phyloP scores from a whole-genome alignment of 92 coral and sea anemone genomes.

The Pocillopora meandrina region DNA sequence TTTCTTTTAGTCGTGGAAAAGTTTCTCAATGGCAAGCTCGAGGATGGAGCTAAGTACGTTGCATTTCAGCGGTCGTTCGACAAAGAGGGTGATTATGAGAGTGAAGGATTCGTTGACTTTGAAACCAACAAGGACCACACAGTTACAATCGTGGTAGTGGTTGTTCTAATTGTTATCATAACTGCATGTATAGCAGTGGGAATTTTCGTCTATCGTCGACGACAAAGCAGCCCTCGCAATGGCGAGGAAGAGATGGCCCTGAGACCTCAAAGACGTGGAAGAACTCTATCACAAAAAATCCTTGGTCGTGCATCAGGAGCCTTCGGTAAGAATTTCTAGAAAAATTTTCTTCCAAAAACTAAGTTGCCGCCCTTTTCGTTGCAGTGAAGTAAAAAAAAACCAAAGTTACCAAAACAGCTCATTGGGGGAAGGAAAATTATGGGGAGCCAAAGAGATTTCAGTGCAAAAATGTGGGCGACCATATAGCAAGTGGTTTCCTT shows the following conservation, averaged over 20 bases:
- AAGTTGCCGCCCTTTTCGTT: no score
- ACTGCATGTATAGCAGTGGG: not conserved
- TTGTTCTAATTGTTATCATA: not conserved
- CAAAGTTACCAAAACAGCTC: no score
- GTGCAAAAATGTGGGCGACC: no score
- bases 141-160: not conserved
- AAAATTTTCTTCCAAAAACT: no score
- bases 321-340: constrained; percentile 9
- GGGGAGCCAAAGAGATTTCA: no score
- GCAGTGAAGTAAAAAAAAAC: no score
- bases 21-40: constrained; percentile 38
- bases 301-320: constrained; percentile 5
- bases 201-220: constrained; percentile 25
- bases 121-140: constrained; percentile 18
- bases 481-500: no score
- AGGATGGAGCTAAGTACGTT: constrained; percentile 19
- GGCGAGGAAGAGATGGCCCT: constrained; percentile 18
- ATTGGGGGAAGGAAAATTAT: no score
- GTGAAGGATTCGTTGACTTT: constrained; percentile 2
- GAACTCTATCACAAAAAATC: constrained; percentile 7
- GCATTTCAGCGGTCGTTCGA: constrained; percentile 43
- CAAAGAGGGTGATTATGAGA: not conserved
- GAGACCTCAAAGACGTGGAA: not conserved
- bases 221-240: not conserved
- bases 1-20: not conserved